phyloP scores from a whole-genome alignment of 2,113 vertebrate species.

The Menidia beryllina region DNA sequence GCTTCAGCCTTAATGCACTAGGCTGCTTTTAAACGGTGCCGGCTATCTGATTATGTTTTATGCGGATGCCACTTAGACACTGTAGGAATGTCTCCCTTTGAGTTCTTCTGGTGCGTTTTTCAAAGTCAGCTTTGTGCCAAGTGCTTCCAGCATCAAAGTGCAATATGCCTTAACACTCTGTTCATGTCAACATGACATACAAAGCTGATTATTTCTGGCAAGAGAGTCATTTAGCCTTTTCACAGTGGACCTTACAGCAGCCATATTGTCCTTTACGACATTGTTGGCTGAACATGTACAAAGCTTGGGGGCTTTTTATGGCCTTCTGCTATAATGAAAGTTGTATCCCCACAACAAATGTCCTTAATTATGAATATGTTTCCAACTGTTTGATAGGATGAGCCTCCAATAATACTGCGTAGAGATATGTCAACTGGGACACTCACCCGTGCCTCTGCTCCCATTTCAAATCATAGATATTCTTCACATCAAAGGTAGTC shows the following conservation, averaged over 20 bases:
- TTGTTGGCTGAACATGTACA: constrained; percentile 60
- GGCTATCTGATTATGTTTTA: constrained; percentile 57
- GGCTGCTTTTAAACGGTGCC: constrained; percentile 38
- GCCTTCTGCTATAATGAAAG: constrained; percentile 68
- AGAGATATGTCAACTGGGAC: constrained; percentile 55
- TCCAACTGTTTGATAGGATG: constrained; percentile 72
- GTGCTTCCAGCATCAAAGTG: constrained; percentile 69
- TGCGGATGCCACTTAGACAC: constrained; percentile 54
- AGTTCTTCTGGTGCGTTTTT: constrained; percentile 58
- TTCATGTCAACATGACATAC: constrained; percentile 74
- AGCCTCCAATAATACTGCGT: constrained; percentile 65
- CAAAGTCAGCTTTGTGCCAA: constrained; percentile 72
- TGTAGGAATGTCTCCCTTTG: constrained; percentile 58
- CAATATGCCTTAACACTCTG: constrained; percentile 68
- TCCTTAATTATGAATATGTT: constrained; percentile 78
- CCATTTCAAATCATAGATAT: constrained; percentile 74
- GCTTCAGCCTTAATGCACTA: constrained; percentile 40
- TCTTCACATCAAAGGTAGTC: constrained; percentile 78
- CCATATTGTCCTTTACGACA: constrained; percentile 78
- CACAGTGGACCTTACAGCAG: constrained; percentile 65
- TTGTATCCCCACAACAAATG: constrained; percentile 76
- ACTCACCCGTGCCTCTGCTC: constrained; percentile 52
- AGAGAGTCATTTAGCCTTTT: constrained; percentile 75
- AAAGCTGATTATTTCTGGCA: constrained; percentile 78
- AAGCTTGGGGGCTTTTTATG: constrained; percentile 64